phyloP scores from a whole-genome alignment of 2,797 vertebrate genomes.

The Cyprinella venusta region DNA sequence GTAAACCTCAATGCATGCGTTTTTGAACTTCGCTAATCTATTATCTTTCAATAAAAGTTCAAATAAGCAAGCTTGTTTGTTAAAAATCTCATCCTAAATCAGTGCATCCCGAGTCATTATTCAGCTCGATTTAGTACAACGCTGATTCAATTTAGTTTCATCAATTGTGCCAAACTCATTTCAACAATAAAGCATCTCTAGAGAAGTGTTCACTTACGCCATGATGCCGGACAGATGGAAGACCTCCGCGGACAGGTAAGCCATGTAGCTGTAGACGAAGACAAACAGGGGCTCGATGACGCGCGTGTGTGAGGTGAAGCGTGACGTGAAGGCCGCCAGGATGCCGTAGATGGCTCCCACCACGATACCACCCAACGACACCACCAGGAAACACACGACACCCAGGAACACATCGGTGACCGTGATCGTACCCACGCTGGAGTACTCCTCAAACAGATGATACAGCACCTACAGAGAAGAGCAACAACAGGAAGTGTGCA shows the following conservation, averaged over 20 bases:
- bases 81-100: background rate
- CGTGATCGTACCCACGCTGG: slow-evolving; percentile 74
- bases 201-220: slow-evolving; percentile 85
- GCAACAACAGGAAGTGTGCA: background rate
- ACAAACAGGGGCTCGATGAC: slow-evolving; percentile 99
- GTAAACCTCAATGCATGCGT: background rate
- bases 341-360: slow-evolving; percentile 92
- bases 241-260: slow-evolving; percentile 93
- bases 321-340: slow-evolving; percentile 93
- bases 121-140: background rate
- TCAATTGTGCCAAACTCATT: background rate
- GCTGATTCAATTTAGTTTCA: background rate
- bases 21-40: background rate
- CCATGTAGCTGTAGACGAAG: slow-evolving; percentile 99
- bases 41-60: background rate
- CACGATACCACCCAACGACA: slow-evolving; percentile 88
- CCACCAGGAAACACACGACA: slow-evolving; percentile 92
- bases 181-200: background rate
- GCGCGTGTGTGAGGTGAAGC: slow-evolving; percentile 93
- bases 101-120: background rate
- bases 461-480: slow-evolving; percentile 86
- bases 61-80: background rate
- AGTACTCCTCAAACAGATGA: slow-evolving; percentile 94
- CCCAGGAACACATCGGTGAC: slow-evolving; percentile 85
- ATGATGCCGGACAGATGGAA: slow-evolving; percentile 99